Conservation (phyloP, 2,797 vertebrate species). For the Benthosema pterotum region DNA sequence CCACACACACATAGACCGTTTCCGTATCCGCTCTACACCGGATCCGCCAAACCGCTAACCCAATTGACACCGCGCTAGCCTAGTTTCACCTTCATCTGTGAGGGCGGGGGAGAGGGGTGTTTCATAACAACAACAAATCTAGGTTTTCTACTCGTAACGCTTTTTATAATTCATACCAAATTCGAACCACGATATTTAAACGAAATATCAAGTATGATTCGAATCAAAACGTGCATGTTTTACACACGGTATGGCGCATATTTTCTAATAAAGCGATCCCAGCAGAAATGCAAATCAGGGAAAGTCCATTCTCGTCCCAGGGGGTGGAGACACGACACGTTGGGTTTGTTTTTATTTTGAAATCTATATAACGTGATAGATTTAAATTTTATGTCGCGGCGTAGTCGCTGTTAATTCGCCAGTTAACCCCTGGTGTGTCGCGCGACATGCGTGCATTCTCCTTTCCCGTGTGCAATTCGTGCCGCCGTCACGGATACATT, state of each 20-base stretch:
- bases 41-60: no score
- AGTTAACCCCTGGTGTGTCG: not conserved
- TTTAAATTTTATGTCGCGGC: not conserved
- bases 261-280: not conserved
- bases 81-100: no score
- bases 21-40: no score
- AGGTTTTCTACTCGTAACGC: not conserved
- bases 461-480: not conserved
- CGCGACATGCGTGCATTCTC: not conserved
- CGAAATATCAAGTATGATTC: not conserved
- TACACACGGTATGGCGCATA: not conserved
- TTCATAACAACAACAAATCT: not conserved
- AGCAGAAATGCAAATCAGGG: slow-evolving; percentile 31
- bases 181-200: not conserved
- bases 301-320: not conserved
- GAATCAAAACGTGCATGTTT: not conserved
- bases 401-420: not conserved
- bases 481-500: not conserved
- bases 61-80: no score
- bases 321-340: slow-evolving; percentile 11
- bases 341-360: slow-evolving; percentile 36
- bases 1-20: no score
- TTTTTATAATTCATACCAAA: not conserved
- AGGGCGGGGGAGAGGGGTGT: no score
- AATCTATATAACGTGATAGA: accelerated